Conservation (phyloP, 2,113 vertebrate genomes). For the Psophia crepitans region DNA sequence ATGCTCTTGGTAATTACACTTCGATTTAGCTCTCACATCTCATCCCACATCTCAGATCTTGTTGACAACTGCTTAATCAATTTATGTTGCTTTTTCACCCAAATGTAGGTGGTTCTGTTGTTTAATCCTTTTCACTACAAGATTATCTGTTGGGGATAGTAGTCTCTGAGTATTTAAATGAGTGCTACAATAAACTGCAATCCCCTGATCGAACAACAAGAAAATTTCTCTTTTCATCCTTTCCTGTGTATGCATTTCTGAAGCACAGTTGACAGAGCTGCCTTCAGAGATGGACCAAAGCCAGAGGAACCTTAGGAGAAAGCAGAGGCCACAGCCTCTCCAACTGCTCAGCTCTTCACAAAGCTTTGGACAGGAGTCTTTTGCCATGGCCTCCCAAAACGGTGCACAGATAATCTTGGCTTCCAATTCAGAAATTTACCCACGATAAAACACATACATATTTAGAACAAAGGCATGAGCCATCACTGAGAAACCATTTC, state of each 20-base stretch:
- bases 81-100: neutral
- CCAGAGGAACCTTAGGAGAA: neutral
- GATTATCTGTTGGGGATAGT: neutral
- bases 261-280: neutral
- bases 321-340: neutral
- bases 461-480: neutral
- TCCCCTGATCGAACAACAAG: neutral
- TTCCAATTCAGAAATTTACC: neutral
- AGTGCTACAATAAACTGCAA: neutral
- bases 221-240: neutral
- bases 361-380: neutral
- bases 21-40: neutral
- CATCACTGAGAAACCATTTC: neutral
- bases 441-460: neutral
- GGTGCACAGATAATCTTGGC: neutral
- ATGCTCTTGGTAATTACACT: neutral
- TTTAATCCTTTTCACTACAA: neutral
- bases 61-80: neutral
- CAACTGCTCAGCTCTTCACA: neutral
- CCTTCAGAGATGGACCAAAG: neutral
- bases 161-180: neutral
- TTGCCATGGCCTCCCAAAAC: neutral
- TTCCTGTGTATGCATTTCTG: neutral
- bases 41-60: neutral
- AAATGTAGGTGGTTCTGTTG: neutral